Percentiles rank a stretch among this genome's conserved stretches.
Conservation (phyloP, 2,888 invertebrate species). For the Ophonus ardosiacus region DNA sequence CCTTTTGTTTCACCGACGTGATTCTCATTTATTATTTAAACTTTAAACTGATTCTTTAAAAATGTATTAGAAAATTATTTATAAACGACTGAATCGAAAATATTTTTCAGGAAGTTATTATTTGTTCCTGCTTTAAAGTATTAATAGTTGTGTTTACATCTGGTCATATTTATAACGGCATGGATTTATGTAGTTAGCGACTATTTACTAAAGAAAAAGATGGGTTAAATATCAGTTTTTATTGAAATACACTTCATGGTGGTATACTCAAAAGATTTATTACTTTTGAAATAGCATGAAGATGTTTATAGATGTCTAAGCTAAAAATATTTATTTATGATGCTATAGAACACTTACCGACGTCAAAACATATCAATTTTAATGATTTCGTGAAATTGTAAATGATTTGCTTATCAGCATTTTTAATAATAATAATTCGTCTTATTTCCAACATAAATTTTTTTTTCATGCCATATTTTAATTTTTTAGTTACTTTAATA, state of each 20-base stretch:
- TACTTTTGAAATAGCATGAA: slow-evolving; percentile 18
- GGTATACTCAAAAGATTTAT: background rate
- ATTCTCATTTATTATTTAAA: no score
- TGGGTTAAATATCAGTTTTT: background rate
- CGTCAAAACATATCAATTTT: slow-evolving; percentile 1
- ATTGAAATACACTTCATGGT: background rate
- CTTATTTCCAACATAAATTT: background rate
- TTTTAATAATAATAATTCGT: slow-evolving; percentile 2
- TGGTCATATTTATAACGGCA: background rate
- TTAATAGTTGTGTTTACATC: background rate
- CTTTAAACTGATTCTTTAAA: no score
- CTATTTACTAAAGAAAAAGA: background rate
- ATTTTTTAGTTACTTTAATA: no score
- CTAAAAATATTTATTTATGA: slow-evolving; percentile 35
- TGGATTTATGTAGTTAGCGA: background rate
- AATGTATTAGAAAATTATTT: background rate
- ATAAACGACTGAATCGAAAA: background rate
- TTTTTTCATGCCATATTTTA: background rate
- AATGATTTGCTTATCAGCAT: slow-evolving; percentile 13
- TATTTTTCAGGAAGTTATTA: background rate
- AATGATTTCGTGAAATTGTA: slow-evolving; percentile 17
- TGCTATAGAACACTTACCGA: slow-evolving; percentile 1
- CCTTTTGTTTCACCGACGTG: no score
- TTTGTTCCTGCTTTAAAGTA: slow-evolving; percentile 3
- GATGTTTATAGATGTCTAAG: slow-evolving; percentile 9